Base-by-base conservation (phyloP, 2,888 invertebrate genomes). In the Rhingia campestris region DNA sequence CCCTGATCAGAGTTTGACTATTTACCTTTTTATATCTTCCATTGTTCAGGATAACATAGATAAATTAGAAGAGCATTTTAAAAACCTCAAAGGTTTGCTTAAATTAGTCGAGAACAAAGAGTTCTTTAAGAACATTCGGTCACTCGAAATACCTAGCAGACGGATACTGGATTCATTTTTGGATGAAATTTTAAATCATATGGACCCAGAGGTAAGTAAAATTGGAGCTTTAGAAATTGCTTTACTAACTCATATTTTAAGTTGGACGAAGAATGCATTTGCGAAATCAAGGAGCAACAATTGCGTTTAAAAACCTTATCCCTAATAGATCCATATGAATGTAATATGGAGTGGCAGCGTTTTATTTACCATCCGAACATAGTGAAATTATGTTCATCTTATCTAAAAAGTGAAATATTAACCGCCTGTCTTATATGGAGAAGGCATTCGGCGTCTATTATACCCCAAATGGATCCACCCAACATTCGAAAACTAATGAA, bases 301-400 rank as follows among this genome's bases (percentile, higher is more conserved):
- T 87, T 90, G 66, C 91, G 92, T 3, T 86, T 92, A 0, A 90
- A 91, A 86, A 92, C 92, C 0, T 86, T 92, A n/a, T 79, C 88
- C 14, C 88, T 92, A 7, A 90, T 90, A 35, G 92, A 92, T 88
- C 92, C 91, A 2, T 90, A 89, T 49, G 91, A 91, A 85, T 87
- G 89, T 30, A 90, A 91, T 86, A 73, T 87, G n/a, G 89, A 91
- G 33, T 92, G 92, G 91, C 90, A 90, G 76, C 90, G 90, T 81
- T 92, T 92, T 85, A 88, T 92, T 32, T 89, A 90, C 84, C 88
- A 91, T 80, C 86, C 89, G 6, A 91, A 91, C 87, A 86, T 92
- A 43, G 82, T 89, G 0, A 88, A 89, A 74, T 86, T 89, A 43
- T 88, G 90, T 6, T 89, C 88, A n/a, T 81, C 89, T 3, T 86